These are phyloP conservation scores for Chaetodon trifascialis DNA, from an alignment of 2,113 vertebrate species.

Conservation along the genomic window DNA sequence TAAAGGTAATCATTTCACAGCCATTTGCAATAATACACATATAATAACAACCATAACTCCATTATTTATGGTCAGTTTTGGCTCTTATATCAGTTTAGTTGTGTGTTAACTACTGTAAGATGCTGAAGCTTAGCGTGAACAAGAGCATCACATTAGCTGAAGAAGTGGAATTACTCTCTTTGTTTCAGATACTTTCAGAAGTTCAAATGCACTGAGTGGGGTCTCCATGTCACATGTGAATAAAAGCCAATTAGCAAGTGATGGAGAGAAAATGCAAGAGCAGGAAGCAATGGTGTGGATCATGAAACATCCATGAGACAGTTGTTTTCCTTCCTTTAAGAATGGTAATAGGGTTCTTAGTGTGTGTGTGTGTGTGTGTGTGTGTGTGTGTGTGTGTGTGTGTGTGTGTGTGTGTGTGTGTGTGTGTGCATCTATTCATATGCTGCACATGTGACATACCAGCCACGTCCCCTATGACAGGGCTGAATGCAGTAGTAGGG, in stretches of 20 bases:
- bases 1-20: neutral
- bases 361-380: conserved; percentile 22
- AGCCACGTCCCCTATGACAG: conserved; percentile 15
- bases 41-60: neutral
- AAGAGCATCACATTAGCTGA: neutral
- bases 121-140: neutral
- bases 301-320: conserved; percentile 60
- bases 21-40: neutral
- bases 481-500: conserved; percentile 25
- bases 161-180: conserved; percentile 16
- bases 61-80: neutral
- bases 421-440: conserved; percentile 36
- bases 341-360: conserved; percentile 38
- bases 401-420: conserved; percentile 22
- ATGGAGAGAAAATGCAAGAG: conserved; percentile 56
- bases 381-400: conserved; percentile 33
- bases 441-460: conserved; percentile 30
- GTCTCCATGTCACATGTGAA: conserved; percentile 50
- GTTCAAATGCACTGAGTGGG: conserved; percentile 24
- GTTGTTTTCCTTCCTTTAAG: conserved; percentile 45
- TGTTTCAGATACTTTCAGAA: conserved; percentile 34
- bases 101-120: neutral
- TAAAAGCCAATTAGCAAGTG: conserved; percentile 74
- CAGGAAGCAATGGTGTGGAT: conserved; percentile 54
- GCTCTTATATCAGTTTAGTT: neutral